Conservation (phyloP, 2,113 vertebrate species). For the Gymnocephalus cernua region DNA sequence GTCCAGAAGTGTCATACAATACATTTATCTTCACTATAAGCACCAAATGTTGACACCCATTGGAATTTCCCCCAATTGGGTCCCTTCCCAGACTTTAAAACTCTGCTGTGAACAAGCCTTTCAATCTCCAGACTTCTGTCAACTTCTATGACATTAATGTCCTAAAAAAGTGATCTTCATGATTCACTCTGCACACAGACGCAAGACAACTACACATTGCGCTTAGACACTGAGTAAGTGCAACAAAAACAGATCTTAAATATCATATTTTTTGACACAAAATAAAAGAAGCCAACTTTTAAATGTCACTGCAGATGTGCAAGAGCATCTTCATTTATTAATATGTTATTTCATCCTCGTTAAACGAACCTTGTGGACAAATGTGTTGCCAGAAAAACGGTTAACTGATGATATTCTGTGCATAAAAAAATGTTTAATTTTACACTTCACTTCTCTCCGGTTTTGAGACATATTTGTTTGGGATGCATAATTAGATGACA, state of each 20-base stretch:
- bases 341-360: constrained; percentile 14
- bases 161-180: constrained; percentile 12
- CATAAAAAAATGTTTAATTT: constrained; percentile 35
- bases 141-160: constrained; percentile 15
- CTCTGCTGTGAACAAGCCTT: constrained; percentile 14
- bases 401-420: constrained; percentile 22
- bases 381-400: constrained; percentile 7
- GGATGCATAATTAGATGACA: constrained; percentile 28
- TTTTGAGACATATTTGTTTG: constrained; percentile 32
- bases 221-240: not conserved
- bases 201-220: not conserved
- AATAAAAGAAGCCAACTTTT: not conserved
- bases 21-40: constrained; percentile 36
- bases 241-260: not conserved
- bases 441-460: constrained; percentile 21
- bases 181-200: constrained; percentile 3
- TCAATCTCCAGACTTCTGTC: constrained; percentile 21
- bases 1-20: constrained; percentile 11
- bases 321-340: not conserved
- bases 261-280: not conserved
- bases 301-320: not conserved
- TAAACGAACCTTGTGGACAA: constrained; percentile 8
- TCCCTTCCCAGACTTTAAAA: constrained; percentile 24
- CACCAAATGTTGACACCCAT: constrained; percentile 19
- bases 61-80: constrained; percentile 26